phyloP scores from a whole-genome alignment of 2,113 vertebrate species.

The Xiphophorus maculatus region DNA sequence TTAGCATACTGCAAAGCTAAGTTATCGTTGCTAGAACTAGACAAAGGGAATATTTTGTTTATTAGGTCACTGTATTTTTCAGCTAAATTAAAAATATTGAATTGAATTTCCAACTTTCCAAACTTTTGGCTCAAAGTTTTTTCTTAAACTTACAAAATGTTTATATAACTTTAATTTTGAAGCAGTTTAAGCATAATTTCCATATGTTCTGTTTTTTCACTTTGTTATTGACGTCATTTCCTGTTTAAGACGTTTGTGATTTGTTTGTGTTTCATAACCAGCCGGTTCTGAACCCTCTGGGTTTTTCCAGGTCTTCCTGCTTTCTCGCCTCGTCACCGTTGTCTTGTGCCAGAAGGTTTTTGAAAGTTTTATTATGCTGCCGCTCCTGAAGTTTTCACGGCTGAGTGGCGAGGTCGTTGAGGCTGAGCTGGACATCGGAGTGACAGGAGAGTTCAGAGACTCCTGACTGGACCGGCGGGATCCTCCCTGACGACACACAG shows the following conservation, averaged over 20 bases:
- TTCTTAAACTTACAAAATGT: too few relatives aligned
- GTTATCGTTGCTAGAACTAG: too few relatives aligned
- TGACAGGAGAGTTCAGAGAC: not conserved
- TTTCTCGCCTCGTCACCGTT: conserved; percentile 4
- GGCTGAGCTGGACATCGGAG: not conserved
- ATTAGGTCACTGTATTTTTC: too few relatives aligned
- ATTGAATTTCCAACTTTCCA: too few relatives aligned
- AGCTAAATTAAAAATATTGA: too few relatives aligned
- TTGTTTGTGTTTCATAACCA: accelerated
- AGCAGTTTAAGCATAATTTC: too few relatives aligned
- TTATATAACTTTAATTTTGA: too few relatives aligned
- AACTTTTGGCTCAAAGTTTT: too few relatives aligned
- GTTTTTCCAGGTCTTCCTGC: not conserved
- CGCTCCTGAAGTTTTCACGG: not conserved
- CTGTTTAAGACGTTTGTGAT: not conserved
- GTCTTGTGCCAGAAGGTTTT: not conserved
- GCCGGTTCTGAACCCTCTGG: not conserved
- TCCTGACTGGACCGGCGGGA: not conserved
- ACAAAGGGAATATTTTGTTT: too few relatives aligned
- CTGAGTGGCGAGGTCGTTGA: conserved; percentile 10
- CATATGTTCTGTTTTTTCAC: too few relatives aligned
- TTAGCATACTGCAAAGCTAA: too few relatives aligned
- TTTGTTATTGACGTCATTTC: too few relatives aligned
- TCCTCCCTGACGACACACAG: not conserved
- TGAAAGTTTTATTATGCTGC: not conserved